These are phyloP conservation scores for Himalopsyche japonica DNA, from an alignment of 2,888 invertebrate species.

Conservation along the genomic window DNA sequence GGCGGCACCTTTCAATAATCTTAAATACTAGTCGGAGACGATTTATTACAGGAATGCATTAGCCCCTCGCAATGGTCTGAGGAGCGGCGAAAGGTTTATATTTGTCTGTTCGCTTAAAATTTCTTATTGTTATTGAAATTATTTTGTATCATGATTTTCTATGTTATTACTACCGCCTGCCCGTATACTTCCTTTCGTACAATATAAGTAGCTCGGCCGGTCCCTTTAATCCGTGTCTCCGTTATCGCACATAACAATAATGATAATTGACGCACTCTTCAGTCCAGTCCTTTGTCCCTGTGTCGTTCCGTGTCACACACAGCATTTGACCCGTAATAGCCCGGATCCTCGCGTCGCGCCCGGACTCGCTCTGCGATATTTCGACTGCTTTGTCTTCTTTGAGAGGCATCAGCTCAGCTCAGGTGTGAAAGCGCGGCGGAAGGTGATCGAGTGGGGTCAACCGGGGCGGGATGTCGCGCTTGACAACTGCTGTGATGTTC, in stretches of 20 bases:
- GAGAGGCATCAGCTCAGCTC: not conserved
- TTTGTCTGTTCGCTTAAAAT: too few species aligned
- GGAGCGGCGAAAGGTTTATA: too few species aligned
- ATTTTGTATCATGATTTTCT: too few species aligned
- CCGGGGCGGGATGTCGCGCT: not conserved
- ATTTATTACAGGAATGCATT: too few species aligned
- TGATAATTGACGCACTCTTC: not conserved
- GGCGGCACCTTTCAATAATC: too few species aligned
- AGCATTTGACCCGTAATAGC: not conserved
- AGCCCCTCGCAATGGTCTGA: too few species aligned
- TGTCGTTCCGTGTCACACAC: not conserved
- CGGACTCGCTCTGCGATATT: not conserved
- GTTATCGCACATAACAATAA: not conserved
- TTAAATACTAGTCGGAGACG: too few species aligned
- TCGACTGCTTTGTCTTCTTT: conserved; percentile 4
- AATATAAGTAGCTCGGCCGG: not conserved
- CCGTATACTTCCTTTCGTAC: not conserved
- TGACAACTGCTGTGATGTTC: not conserved
- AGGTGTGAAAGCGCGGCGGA: not conserved
- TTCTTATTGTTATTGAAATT: too few species aligned
- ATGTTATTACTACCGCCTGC: not conserved
- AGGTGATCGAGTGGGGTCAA: conserved; percentile 15
- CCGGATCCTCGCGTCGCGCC: not conserved
- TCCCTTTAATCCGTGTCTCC: not conserved
- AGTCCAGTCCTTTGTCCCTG: not conserved